These are phyloP conservation scores for Dorcus hopei DNA, from an alignment of 2,888 invertebrate genomes.

Conservation along the genomic window DNA sequence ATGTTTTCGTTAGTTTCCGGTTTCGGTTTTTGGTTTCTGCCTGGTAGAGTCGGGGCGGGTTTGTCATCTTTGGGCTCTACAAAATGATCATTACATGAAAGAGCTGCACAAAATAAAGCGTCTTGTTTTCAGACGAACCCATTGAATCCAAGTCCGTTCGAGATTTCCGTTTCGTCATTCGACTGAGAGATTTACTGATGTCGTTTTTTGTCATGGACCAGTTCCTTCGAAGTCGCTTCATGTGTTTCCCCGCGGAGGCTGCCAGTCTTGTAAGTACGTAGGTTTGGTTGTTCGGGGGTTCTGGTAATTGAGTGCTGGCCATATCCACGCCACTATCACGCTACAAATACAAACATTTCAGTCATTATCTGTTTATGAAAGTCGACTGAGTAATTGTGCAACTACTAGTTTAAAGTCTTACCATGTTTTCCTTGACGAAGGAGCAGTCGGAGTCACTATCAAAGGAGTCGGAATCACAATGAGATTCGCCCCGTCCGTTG, in stretches of 20 bases:
- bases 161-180: slow-evolving; percentile 49
- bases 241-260: slow-evolving; percentile 60
- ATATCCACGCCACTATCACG: slow-evolving; percentile 54
- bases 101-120: too few relatives aligned
- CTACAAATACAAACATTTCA: slow-evolving; percentile 27
- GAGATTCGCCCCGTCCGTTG: slow-evolving; percentile 27
- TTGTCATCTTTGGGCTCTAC: slow-evolving; percentile 14
- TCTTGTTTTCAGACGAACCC: too few relatives aligned
- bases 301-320: slow-evolving; percentile 56
- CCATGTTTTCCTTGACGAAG: slow-evolving; percentile 47
- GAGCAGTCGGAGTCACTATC: slow-evolving; percentile 63
- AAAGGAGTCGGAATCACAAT: slow-evolving; percentile 66
- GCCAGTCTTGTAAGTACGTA: slow-evolving; percentile 66
- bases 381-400: not conserved
- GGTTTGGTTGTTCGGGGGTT: slow-evolving; percentile 52
- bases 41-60: slow-evolving; percentile 1
- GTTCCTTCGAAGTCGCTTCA: slow-evolving; percentile 65
- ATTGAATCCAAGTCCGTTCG: slow-evolving; percentile 34
- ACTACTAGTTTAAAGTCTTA: not conserved
- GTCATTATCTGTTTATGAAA: not conserved
- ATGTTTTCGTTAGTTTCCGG: not conserved
- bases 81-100: not conserved
- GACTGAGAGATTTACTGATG: slow-evolving; percentile 57
- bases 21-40: slow-evolving; percentile 7
- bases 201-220: slow-evolving; percentile 55